These are phyloP conservation scores for Mirounga angustirostris DNA, from an alignment of 2,113 vertebrate species.

Conservation along the genomic window DNA sequence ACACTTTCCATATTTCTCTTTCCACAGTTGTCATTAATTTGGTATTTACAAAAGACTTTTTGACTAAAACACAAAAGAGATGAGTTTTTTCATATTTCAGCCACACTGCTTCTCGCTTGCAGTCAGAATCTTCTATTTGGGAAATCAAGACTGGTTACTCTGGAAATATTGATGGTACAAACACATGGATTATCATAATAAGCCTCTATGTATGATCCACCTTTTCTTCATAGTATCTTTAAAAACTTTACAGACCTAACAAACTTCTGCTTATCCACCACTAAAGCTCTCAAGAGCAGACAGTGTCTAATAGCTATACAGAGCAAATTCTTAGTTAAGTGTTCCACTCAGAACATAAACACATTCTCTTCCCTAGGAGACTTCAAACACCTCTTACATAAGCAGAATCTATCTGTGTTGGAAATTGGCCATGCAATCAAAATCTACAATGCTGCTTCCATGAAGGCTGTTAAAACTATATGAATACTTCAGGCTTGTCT, in stretches of 20 bases:
- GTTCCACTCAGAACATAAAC: constrained; percentile 61
- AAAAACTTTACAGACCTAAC: not conserved
- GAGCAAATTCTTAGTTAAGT: constrained; percentile 44
- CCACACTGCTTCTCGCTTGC: not conserved
- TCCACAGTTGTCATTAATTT: constrained; percentile 74
- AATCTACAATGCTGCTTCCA: constrained; percentile 5
- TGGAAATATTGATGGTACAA: constrained; percentile 11
- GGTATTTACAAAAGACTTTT: constrained; percentile 70
- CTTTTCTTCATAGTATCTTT: constrained; percentile 28
- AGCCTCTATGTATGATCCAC: not conserved
- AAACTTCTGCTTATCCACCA: not conserved
- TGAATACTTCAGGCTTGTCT: not conserved
- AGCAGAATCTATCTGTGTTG: constrained; percentile 36
- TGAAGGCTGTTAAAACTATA: not conserved
- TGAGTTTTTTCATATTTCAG: constrained; percentile 24
- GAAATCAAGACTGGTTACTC: constrained; percentile 28
- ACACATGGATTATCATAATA: not conserved
- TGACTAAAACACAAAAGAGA: constrained; percentile 62
- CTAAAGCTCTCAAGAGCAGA: not conserved
- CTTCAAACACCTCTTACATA: constrained; percentile 39
- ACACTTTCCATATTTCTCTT: constrained; percentile 79
- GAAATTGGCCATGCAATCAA: constrained; percentile 19
- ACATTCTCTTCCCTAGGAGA: not conserved
- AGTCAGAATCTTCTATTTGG: not conserved
- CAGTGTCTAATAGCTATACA: not conserved